These are phyloP conservation scores for Sarcophilus harrisii DNA, from an alignment of 2,797 vertebrate species.

Conservation along the genomic window DNA sequence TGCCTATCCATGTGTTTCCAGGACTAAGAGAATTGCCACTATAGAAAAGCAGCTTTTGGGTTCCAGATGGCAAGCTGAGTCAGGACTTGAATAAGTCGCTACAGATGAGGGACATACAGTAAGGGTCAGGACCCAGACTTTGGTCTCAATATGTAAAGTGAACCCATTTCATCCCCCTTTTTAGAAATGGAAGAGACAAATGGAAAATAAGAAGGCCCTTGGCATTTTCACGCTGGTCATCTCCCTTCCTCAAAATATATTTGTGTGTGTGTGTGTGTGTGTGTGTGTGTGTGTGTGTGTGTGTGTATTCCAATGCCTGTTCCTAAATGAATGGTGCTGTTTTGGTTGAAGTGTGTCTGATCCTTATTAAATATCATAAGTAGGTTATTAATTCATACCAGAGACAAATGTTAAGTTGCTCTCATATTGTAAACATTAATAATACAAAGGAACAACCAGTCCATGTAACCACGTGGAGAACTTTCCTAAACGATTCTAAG, in stretches of 20 bases:
- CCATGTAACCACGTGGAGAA: not conserved
- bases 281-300: not conserved
- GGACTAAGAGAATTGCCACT: not conserved
- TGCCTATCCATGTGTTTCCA: not conserved
- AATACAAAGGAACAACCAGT: not conserved
- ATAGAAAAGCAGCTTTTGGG: not conserved
- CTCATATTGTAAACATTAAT: not conserved
- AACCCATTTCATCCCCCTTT: not conserved
- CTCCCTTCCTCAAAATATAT: no score
- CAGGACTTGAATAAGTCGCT: not conserved
- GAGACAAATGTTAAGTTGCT: not conserved
- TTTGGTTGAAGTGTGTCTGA: not conserved
- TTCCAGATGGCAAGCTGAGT: not conserved
- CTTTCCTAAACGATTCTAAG: not conserved
- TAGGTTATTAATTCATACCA: not conserved
- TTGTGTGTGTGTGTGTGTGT: no score
- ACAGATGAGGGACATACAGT: not conserved
- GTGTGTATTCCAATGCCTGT: not conserved
- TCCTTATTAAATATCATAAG: not conserved
- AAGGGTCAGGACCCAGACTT: not conserved
- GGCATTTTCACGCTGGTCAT: not conserved
- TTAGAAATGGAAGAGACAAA: not conserved
- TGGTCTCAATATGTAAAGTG: not conserved
- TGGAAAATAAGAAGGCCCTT: not conserved
- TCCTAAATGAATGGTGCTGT: not conserved